These are phyloP conservation scores for Galagoides demidoff DNA, from an alignment of 2,797 vertebrate species.

Conservation along the genomic window DNA sequence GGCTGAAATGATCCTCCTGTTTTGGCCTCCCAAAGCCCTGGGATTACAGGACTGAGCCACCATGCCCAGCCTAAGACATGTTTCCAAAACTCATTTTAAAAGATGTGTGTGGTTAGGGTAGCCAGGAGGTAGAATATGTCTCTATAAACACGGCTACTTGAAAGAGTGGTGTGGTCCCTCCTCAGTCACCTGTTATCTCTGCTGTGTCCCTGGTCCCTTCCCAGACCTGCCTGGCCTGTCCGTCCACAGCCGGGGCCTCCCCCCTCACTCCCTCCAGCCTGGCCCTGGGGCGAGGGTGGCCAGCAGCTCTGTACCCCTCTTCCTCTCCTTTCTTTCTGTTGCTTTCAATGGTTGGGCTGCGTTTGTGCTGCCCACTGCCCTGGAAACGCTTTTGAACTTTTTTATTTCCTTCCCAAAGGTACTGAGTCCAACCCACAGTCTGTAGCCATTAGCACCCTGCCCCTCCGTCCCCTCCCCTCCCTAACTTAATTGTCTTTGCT, in stretches of 20 bases:
- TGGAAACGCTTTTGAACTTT: background rate
- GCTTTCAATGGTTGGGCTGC: background rate
- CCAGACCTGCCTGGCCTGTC: background rate
- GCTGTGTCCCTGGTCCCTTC: background rate
- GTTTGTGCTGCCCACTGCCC: background rate
- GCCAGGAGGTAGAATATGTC: background rate
- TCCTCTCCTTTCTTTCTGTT: background rate
- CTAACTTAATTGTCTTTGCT: constrained; percentile 35
- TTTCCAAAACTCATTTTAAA: background rate
- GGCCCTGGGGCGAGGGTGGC: accelerated
- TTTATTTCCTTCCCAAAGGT: background rate
- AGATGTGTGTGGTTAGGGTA: background rate
- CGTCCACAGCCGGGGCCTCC: background rate
- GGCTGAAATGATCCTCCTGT: too few relatives aligned
- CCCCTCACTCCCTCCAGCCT: background rate
- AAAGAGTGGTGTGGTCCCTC: background rate
- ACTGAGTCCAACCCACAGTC: background rate
- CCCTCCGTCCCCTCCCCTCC: constrained; percentile 26
- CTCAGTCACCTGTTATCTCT: background rate
- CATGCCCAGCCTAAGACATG: background rate
- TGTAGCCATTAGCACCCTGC: background rate
- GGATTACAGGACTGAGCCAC: too few relatives aligned
- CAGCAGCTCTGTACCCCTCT: background rate
- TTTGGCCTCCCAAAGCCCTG: too few relatives aligned
- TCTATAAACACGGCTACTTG: background rate